Percentiles rank a stretch among this genome's conserved stretches.
These are phyloP conservation scores for Epizoanthus stellaris DNA, from an alignment of 92 coral and sea anemone genomes.

Conservation along the genomic window DNA sequence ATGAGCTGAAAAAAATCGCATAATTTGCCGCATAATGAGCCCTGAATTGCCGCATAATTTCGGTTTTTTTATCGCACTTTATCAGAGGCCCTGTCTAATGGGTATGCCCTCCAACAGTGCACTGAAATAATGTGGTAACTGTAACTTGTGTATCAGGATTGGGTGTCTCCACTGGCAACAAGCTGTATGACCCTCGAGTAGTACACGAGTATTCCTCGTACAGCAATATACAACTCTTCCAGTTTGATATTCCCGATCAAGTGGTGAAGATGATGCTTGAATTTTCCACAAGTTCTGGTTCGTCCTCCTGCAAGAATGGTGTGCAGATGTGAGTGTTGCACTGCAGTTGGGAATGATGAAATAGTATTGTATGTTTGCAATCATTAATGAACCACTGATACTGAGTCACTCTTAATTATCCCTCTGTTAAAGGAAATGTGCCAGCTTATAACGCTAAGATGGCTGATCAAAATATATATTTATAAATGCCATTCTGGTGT, in stretches of 20 bases:
- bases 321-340: no score
- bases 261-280: neutral
- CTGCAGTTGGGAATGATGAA: no score
- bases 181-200: conserved; percentile 8
- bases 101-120: no score
- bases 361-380: no score
- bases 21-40: neutral
- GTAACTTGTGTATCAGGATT: no score
- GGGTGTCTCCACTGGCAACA: neutral
- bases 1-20: neutral
- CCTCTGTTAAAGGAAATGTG: no score
- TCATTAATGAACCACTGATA: no score
- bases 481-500: no score
- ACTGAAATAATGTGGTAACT: no score
- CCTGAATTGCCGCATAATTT: neutral
- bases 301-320: neutral
- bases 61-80: neutral
- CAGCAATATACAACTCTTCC: conserved; percentile 41
- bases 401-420: no score
- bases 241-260: conserved; percentile 3
- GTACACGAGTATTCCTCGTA: conserved; percentile 40
- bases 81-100: neutral
- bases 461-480: no score
- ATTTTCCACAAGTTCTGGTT: neutral
- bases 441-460: no score